phyloP scores from a whole-genome alignment of 2,888 invertebrate species.

The Neoascia interrupta region DNA sequence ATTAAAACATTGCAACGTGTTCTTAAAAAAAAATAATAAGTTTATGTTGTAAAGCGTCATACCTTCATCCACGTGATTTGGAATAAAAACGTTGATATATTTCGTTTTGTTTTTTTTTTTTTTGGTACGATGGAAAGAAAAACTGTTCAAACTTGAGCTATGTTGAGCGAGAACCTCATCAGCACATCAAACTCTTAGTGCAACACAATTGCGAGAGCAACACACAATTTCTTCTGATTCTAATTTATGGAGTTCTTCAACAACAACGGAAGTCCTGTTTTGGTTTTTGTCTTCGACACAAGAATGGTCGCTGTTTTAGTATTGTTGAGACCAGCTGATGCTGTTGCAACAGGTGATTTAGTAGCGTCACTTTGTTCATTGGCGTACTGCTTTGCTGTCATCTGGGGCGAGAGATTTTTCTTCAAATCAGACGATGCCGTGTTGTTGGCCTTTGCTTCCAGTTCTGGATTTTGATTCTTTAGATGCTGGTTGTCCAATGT shows the following conservation, averaged over 20 bases:
- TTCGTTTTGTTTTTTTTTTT: too few species aligned
- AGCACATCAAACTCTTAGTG: too few species aligned
- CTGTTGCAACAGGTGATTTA: constrained; percentile 37
- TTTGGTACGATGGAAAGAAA: too few species aligned
- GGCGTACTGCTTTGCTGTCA: constrained; percentile 15
- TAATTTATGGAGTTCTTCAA: constrained; percentile 80
- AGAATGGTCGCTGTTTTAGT: constrained; percentile 80
- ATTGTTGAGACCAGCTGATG: constrained; percentile 66
- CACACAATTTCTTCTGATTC: constrained; percentile 2
- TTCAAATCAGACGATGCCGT: constrained; percentile 26
- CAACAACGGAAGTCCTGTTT: constrained; percentile 79
- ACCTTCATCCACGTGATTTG: too few species aligned
- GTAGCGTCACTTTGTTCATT: constrained; percentile 47
- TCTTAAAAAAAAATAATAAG: too few species aligned
- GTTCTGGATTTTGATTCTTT: constrained; percentile 36
- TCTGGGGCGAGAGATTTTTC: constrained; percentile 42
- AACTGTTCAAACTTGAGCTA: too few species aligned
- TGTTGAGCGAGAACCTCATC: too few species aligned
- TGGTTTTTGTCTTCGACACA: constrained; percentile 80
- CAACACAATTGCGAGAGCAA: neutral
- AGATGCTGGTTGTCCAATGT: constrained; percentile 24
- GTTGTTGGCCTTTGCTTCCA: constrained; percentile 39
- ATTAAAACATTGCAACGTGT: too few species aligned
- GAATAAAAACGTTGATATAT: too few species aligned
- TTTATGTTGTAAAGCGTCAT: too few species aligned